Evolutionary conservation across 1,140 invertebrate genomes (phyloP), one percentile per base, ranked within the genome.

Genomic region (Samia ricini): DNA sequence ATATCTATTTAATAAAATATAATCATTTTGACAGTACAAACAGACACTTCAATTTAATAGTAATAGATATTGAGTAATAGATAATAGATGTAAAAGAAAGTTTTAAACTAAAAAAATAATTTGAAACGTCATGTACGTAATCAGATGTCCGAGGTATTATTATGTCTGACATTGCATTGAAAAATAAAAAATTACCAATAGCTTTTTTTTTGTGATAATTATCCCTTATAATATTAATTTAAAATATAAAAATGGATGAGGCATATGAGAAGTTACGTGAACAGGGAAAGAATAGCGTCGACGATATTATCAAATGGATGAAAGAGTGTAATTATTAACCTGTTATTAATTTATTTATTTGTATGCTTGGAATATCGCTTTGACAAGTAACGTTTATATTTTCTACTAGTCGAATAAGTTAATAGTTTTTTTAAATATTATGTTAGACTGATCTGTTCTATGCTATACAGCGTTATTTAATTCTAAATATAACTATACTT

Each of bases 281-380:
- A 51, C 42, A 75, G 4, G 66, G 72, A 3, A 71, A 75, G 6
- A 81, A 77, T 21, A 65, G 62, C 12, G 73, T 83, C 6, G 76
- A 81, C 18, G 72, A 62, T 56, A 61, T 83, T 0, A 58, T 85
- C 1, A 58, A 79, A 42, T 83, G 80, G 82, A 75, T 85, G 68
- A 76, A 85, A 65, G 78, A 81, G 26, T 77, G 81, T 84, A 66
- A 80, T 42, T 42, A 42, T 42, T 26, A 15, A n/a, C n/a, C n/a
- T n/a, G 7, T 15, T 42, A 12, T 42, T 42, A 15, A 42, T 15
- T n/a, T 5, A 1, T 8, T 42, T 15, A 42, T 12, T 42, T 12
- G 33, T 15, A 15, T 5, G 10, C 26, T 0, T 10, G 26, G 1
- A 29, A n/a, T n/a, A n/a, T n/a, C n/a, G 26, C 26, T 29, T 10